Evolutionary conservation across 2,888 invertebrate species (phyloP).

Genomic region (Altica lythri): DNA sequence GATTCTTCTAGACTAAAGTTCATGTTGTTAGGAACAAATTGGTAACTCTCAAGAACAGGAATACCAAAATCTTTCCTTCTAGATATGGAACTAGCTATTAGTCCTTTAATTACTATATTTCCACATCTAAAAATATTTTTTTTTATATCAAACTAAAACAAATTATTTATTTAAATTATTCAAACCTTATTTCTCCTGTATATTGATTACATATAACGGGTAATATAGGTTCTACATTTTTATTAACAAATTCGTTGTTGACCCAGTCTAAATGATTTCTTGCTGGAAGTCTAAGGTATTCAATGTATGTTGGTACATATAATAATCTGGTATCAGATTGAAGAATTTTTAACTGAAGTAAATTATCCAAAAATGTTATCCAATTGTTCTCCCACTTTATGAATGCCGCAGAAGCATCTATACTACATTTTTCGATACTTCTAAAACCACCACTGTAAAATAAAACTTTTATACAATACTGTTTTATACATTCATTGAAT

Average conservation of each 20-base stretch:
- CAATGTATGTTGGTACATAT: constrained; percentile 68
- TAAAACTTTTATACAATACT: too few relatives aligned
- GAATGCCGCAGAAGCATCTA: constrained; percentile 32
- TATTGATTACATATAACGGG: constrained; percentile 57
- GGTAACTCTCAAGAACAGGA: constrained; percentile 78
- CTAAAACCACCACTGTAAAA: constrained; percentile 46
- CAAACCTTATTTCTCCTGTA: constrained; percentile 41
- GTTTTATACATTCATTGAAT: not conserved
- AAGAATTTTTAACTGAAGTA: constrained; percentile 77
- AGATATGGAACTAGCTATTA: constrained; percentile 77
- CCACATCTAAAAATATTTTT: constrained; percentile 66
- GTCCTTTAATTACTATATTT: constrained; percentile 76
- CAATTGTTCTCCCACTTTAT: constrained; percentile 64
- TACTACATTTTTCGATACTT: constrained; percentile 40
- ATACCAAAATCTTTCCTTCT: constrained; percentile 69
- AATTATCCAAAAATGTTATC: constrained; percentile 86
- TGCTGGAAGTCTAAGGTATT: constrained; percentile 59
- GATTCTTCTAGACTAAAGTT: constrained; percentile 49
- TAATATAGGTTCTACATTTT: constrained; percentile 36
- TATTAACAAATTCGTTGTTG: constrained; percentile 14
- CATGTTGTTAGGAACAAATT: constrained; percentile 68
- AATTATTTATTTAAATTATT: not conserved
- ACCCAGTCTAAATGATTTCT: constrained; percentile 43
- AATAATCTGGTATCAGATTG: constrained; percentile 69
- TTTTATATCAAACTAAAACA: not conserved